Conservation (phyloP, 2,797 vertebrate species). For the Galaxias olidus region DNA sequence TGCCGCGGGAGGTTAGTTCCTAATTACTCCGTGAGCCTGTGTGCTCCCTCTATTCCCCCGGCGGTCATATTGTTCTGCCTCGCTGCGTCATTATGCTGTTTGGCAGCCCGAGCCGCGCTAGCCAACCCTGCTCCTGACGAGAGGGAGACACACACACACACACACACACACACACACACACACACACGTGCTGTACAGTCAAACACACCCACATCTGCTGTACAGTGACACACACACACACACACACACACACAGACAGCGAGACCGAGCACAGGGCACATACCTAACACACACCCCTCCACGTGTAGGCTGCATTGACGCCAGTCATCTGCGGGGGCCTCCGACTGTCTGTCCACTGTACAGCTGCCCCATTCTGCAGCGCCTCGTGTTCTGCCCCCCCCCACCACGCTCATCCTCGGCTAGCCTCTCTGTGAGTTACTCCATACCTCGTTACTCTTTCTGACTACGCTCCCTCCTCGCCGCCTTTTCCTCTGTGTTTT, state of each 20-base stretch:
- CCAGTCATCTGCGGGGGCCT: too few species aligned
- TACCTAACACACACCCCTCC: conserved; percentile 13
- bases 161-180: neutral
- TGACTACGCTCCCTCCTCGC: too few species aligned
- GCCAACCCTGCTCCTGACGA: conserved; percentile 69
- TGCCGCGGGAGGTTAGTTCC: conserved; percentile 90
- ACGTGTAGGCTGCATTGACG: too few species aligned
- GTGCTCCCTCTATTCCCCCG: conserved; percentile 90
- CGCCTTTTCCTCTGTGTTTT: too few species aligned
- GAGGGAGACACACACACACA: neutral
- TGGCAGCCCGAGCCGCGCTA: conserved; percentile 85
- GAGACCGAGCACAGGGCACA: too few species aligned
- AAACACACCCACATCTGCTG: neutral
- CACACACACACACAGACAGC: conserved; percentile 39
- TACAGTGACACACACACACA: neutral
- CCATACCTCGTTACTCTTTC: too few species aligned
- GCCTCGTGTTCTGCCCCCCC: conserved; percentile 14
- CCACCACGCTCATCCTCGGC: neutral
- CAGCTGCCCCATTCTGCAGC: too few species aligned
- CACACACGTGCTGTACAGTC: neutral
- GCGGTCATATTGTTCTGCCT: conserved; percentile 95
- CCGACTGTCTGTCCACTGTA: too few species aligned
- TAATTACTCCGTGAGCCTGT: conserved; percentile 92
- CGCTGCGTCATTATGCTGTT: conserved; percentile 89
- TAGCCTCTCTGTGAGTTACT: too few species aligned